These are phyloP conservation scores for Cryptops parisi DNA, from an alignment of 2,888 invertebrate genomes.

Conservation along the genomic window DNA sequence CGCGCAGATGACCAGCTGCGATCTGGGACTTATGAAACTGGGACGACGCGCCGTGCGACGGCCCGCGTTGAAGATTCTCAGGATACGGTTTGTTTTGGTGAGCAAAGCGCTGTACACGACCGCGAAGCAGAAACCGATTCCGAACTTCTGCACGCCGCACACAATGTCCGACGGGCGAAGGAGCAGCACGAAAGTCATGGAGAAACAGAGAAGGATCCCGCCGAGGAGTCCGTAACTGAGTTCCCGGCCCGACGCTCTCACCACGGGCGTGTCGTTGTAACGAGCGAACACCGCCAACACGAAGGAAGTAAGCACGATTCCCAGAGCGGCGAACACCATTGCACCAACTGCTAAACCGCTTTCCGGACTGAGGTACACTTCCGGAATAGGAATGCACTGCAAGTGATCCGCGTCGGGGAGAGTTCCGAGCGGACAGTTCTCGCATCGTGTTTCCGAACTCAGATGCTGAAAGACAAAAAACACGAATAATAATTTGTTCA, in stretches of 20 bases:
- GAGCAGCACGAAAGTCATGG: constrained; percentile 81
- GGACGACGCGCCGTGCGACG: constrained; percentile 33
- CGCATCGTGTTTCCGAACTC: constrained; percentile 65
- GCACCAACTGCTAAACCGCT: constrained; percentile 88
- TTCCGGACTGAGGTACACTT: constrained; percentile 40
- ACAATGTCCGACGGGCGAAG: constrained; percentile 59
- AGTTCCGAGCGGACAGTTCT: constrained; percentile 61
- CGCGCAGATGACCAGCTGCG: constrained; percentile 34
- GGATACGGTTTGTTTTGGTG: constrained; percentile 94
- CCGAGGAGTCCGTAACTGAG: constrained; percentile 71
- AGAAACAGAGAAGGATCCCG: constrained; percentile 74
- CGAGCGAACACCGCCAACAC: constrained; percentile 65
- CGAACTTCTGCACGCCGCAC: constrained; percentile 72
- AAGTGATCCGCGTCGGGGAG: constrained; percentile 62
- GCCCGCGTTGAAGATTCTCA: constrained; percentile 58
- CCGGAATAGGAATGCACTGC: constrained; percentile 59
- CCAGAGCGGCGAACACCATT: constrained; percentile 46
- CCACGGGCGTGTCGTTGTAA: constrained; percentile 88
- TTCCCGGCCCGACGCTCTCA: constrained; percentile 74
- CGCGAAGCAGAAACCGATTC: constrained; percentile 47
- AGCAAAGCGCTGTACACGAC: constrained; percentile 92
- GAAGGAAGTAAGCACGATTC: constrained; percentile 48
- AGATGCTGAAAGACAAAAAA: constrained; percentile 69
- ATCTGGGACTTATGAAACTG: constrained; percentile 35
- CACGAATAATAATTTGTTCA: too few relatives aligned